These are phyloP conservation scores for Eulithis prunata DNA, from an alignment of 2,888 invertebrate genomes.

Conservation along the genomic window DNA sequence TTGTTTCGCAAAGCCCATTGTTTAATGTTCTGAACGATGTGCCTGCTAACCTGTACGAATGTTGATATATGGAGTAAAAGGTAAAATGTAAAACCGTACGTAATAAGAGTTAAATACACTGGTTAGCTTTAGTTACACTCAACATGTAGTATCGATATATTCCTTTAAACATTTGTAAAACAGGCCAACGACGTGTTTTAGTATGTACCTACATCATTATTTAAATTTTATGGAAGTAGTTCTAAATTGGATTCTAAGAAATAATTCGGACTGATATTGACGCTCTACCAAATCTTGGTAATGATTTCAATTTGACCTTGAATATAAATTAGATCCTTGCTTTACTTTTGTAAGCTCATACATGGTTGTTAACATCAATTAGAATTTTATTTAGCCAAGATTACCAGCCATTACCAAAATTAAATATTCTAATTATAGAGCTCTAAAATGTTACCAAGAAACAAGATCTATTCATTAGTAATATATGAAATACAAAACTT, in stretches of 20 bases:
- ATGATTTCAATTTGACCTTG: conserved; percentile 44
- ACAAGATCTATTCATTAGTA: no score
- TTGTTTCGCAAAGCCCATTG: conserved; percentile 39
- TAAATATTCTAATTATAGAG: conserved; percentile 1
- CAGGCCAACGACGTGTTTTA: conserved; percentile 26
- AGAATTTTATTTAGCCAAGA: conserved; percentile 9
- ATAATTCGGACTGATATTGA: conserved; percentile 36
- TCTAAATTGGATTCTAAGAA: conserved; percentile 41
- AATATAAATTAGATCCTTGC: conserved; percentile 43
- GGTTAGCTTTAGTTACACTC: not conserved
- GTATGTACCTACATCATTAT: conserved; percentile 34
- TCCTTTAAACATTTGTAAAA: conserved; percentile 24
- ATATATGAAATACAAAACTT: no score
- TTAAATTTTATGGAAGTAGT: conserved; percentile 46
- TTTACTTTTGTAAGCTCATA: conserved; percentile 40
- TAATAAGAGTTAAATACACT: not conserved
- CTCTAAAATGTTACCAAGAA: not conserved
- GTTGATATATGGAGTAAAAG: conserved; percentile 1
- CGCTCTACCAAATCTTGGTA: conserved; percentile 44
- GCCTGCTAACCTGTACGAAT: not conserved
- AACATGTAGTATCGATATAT: conserved; percentile 8
- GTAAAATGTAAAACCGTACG: not conserved
- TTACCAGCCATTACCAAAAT: not conserved
- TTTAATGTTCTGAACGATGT: conserved; percentile 33
- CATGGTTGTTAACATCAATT: conserved; percentile 15